Percentiles rank a stretch among this genome's conserved stretches.
Evolutionary conservation across 2,888 invertebrate species (phyloP).

Genomic region (Hirudinaria manillensis): DNA sequence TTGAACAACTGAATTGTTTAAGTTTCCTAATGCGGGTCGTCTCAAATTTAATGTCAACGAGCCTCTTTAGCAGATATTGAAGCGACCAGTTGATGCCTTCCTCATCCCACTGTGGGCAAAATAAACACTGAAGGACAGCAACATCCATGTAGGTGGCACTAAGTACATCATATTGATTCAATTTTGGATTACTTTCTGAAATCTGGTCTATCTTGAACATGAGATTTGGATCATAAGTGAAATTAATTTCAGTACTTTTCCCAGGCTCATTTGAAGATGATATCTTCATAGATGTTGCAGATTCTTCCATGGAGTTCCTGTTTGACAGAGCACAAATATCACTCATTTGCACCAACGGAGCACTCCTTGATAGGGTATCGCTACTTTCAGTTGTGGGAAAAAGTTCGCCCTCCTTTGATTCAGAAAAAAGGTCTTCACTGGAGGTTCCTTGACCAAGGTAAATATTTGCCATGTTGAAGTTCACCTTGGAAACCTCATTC

Average conservation of each 20-base stretch:
- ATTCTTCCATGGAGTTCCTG: slow-evolving; percentile 29
- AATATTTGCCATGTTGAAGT: slow-evolving; percentile 53
- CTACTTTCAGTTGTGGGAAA: not conserved
- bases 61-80: slow-evolving; percentile 58
- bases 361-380: slow-evolving; percentile 30
- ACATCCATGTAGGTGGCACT: slow-evolving; percentile 89
- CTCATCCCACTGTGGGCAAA: slow-evolving; percentile 94
- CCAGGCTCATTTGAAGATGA: slow-evolving; percentile 7
- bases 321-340: slow-evolving; percentile 42
- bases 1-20: slow-evolving; percentile 81
- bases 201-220: not conserved
- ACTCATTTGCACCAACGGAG: slow-evolving; percentile 54
- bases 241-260: slow-evolving; percentile 1
- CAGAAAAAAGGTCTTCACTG: slow-evolving; percentile 45
- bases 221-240: not conserved
- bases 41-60: slow-evolving; percentile 75
- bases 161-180: slow-evolving; percentile 43
- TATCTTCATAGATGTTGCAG: slow-evolving; percentile 1
- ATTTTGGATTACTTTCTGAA: not conserved
- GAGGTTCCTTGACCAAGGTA: slow-evolving; percentile 54
- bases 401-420: slow-evolving; percentile 6
- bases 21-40: slow-evolving; percentile 67
- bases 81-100: slow-evolving; percentile 96
- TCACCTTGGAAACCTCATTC: slow-evolving; percentile 47
- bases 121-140: slow-evolving; percentile 86